Conservation (phyloP, 2,797 vertebrate genomes). For the Smutsia gigantea region DNA sequence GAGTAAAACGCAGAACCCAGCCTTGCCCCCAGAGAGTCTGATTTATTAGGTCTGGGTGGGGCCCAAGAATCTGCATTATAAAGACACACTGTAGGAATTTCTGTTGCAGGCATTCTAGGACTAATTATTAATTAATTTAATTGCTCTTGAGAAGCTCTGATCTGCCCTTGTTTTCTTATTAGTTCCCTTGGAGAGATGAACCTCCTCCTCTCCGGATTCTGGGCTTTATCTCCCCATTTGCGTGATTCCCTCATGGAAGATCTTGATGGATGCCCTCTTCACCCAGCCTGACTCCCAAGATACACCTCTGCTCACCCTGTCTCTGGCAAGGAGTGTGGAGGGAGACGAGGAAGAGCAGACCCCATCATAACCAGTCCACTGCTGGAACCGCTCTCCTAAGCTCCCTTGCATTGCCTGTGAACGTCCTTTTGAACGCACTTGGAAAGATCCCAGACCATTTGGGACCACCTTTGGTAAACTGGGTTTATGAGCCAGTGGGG, state of each 20-base stretch:
- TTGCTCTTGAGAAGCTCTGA: background rate
- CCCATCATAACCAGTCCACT: background rate
- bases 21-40: background rate
- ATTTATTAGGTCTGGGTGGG: background rate
- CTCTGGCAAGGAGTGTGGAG: background rate
- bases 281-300: background rate
- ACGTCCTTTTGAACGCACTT: background rate
- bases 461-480: background rate
- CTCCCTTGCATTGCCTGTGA: background rate
- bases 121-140: no score
- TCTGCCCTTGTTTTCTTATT: background rate
- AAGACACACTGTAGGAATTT: background rate
- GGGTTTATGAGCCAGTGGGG: background rate
- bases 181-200: background rate
- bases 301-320: background rate
- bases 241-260: background rate
- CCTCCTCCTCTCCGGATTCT: background rate
- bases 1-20: background rate
- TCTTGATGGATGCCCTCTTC: background rate
- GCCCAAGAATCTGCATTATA: background rate
- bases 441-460: background rate
- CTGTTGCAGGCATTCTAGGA: background rate
- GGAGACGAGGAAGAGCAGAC: background rate
- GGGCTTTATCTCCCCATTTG: background rate
- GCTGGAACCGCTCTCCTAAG: background rate